Base-by-base conservation (phyloP, 2,113 vertebrate species). In the Polypterus bichir region DNA sequence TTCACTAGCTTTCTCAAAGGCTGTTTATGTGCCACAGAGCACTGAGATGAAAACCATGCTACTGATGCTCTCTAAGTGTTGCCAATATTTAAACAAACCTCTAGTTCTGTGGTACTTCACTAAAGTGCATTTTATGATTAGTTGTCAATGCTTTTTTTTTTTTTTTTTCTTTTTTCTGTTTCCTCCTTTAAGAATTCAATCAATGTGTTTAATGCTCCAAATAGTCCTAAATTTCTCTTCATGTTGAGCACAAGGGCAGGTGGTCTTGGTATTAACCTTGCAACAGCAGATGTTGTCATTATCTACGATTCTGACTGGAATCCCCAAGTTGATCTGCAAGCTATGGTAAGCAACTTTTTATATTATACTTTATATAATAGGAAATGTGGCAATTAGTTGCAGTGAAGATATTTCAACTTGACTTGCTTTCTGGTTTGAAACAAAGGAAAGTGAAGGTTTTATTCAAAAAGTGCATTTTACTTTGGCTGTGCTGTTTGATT, bases 301-400 rank as follows among this genome's bases (percentile, higher is more conserved):
- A 82, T 99, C 7, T 99, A 96, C 51, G 96, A 99, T 79, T 99
- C 96, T 4, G 94, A 98, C 79, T 98, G 96, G 95, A 99, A 99
- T 74, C 96, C 96, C 46, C 96, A 99, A 83, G 96, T 99, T 7
- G 96, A 99, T 74, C 91, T 99, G 64, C 96, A 99, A 74, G 96
- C 96, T 61, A 99, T 99, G 96, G 96, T 98, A 69, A 68, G 84
- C 27, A 27, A 27, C 27, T 2, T 27, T 27, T 27, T 55, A 46
- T 53, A 46, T 27, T 27, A 27, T 27, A 27, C 27, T 27, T 1
- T 1, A 27, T 27, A 27, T 27, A 27, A 27, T 27, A 27, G 27
- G 27, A 27, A 27, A 27, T 27, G 27, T 27, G 27, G 27, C 27
- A 27, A 27, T 27, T 27, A 27, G 27, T 27, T 27, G 27, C 27